phyloP scores from a whole-genome alignment of 2,888 invertebrate species.

The Phengaris arion region DNA sequence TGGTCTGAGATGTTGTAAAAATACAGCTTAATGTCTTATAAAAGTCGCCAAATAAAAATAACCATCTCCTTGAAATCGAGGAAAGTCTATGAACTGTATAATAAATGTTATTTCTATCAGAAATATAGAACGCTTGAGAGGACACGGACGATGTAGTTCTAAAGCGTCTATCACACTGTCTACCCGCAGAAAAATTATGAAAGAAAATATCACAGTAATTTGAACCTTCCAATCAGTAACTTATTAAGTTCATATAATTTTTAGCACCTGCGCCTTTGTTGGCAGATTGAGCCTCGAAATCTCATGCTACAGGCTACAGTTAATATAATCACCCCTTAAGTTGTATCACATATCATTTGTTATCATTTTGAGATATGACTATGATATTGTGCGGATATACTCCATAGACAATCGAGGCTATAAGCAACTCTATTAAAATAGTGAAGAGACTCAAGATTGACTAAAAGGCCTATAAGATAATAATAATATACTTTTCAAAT shows the following conservation, averaged over 20 bases:
- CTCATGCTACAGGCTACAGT: too few relatives aligned
- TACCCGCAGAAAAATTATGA: not conserved
- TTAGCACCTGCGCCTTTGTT: too few relatives aligned
- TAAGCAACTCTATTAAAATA: not conserved
- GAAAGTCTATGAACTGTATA: conserved; percentile 15
- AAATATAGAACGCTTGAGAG: not conserved
- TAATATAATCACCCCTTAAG: not conserved
- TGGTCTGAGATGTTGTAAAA: not conserved
- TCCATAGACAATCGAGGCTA: not conserved
- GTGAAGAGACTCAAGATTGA: too few relatives aligned
- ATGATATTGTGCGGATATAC: not conserved
- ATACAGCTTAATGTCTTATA: not conserved
- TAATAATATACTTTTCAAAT: too few relatives aligned
- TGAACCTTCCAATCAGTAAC: not conserved
- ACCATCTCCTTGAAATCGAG: not conserved
- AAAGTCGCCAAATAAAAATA: conserved; percentile 11
- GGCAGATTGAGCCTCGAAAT: too few relatives aligned
- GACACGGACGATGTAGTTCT: not conserved
- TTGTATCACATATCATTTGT: not conserved
- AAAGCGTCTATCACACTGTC: conserved; percentile 4
- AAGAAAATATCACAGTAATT: not conserved
- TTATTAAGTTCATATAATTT: not conserved
- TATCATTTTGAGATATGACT: not conserved
- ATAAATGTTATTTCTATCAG: conserved; percentile 20
- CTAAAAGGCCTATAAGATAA: too few relatives aligned